A percentile compares a stretch with the other conserved stretches of the same genome.
Conservation (phyloP, 2,797 vertebrate species). For the Gymnodraco acuticeps region DNA sequence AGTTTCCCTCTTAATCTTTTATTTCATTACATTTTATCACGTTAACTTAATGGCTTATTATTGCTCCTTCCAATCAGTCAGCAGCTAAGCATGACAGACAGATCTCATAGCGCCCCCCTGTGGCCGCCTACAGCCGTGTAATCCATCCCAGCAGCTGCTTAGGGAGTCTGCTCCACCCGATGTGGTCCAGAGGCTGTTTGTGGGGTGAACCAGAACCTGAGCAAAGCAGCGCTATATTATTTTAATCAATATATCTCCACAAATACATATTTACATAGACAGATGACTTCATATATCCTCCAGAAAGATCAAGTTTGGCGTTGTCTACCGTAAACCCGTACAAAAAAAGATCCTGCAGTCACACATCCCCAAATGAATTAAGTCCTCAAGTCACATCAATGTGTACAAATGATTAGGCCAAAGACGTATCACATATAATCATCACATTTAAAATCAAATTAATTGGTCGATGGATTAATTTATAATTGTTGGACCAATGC, state of each 20-base stretch:
- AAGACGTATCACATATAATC: conserved; percentile 61
- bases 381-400: conserved; percentile 32
- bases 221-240: conserved; percentile 57
- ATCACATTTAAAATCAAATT: conserved; percentile 66
- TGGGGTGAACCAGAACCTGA: conserved; percentile 65
- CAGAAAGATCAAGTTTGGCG: conserved; percentile 35
- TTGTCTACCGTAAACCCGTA: conserved; percentile 33
- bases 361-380: conserved; percentile 6
- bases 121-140: conserved; percentile 48
- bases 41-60: conserved; percentile 54
- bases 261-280: conserved; percentile 73
- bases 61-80: conserved; percentile 46
- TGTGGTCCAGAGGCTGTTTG: conserved; percentile 51
- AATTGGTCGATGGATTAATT: conserved; percentile 64
- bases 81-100: conserved; percentile 47
- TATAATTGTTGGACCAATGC: conserved; percentile 63
- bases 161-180: conserved; percentile 52
- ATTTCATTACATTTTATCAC: conserved; percentile 62
- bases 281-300: conserved; percentile 51
- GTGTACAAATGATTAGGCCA: conserved; percentile 49
- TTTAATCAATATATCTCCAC: conserved; percentile 60
- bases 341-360: conserved; percentile 42
- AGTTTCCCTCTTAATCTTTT: conserved; percentile 61
- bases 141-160: conserved; percentile 23
- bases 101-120: conserved; percentile 64